Evolutionary conservation across 2,797 vertebrate genomes (phyloP).

Genomic region (Chaenodraco wilsoni): DNA sequence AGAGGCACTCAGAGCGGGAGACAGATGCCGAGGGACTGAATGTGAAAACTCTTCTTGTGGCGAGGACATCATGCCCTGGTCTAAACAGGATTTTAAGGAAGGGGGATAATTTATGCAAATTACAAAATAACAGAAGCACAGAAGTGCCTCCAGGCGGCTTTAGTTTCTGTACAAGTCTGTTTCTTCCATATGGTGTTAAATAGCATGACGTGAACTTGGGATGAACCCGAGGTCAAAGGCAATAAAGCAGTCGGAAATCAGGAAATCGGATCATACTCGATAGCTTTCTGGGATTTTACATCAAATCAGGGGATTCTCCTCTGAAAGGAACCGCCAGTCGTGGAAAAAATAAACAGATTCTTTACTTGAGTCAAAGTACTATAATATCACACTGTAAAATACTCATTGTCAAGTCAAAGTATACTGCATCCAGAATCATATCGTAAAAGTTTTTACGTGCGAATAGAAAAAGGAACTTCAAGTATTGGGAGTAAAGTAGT

Average conservation of each 20-base stretch:
- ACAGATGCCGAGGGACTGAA: not conserved
- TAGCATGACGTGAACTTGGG: not conserved
- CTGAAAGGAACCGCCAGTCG: too few species aligned
- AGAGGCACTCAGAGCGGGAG: not conserved
- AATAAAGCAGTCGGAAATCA: not conserved
- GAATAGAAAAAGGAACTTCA: too few species aligned
- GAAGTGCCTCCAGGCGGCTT: slow-evolving; percentile 33
- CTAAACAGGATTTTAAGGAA: slow-evolving; percentile 48
- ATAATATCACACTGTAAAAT: too few species aligned
- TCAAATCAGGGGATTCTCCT: not conserved
- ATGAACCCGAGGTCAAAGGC: slow-evolving; percentile 43
- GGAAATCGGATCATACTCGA: not conserved
- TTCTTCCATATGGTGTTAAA: slow-evolving; percentile 18
- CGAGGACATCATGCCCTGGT: slow-evolving; percentile 14
- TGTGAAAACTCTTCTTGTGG: not conserved
- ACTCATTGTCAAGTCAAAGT: too few species aligned
- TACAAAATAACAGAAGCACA: slow-evolving; percentile 43
- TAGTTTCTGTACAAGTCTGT: slow-evolving; percentile 27
- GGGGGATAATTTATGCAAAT: slow-evolving; percentile 50
- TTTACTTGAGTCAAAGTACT: too few species aligned
- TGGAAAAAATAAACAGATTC: too few species aligned
- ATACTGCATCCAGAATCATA: too few species aligned
- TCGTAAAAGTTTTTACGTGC: too few species aligned
- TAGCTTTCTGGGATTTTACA: not conserved
- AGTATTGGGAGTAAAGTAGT: too few species aligned